Base-by-base conservation (phyloP, 2,797 vertebrate genomes). In the Urosaurus nigricauda region DNA sequence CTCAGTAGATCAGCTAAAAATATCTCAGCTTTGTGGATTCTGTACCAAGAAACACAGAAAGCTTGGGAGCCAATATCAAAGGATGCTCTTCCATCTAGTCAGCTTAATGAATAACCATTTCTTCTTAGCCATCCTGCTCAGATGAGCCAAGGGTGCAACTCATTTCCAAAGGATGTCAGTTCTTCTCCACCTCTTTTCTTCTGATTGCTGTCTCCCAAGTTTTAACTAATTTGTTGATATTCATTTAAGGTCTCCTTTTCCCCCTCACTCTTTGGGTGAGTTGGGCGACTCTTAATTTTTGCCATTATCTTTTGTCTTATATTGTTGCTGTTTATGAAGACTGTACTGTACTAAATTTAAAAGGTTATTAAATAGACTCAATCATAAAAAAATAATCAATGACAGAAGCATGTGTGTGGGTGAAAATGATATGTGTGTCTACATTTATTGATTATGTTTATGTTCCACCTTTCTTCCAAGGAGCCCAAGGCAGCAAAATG, bases 1-100 rank as follows among this genome's bases (percentile, higher is more conserved):
- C 40, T 80, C 68, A 37, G 53, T 32, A 85, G 5, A 73, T 47
- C 37, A 53, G 2, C n/a, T 75, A 74, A 74, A 85, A 89, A 79
- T 74, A 85, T 6, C 16, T 89, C 9, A 80, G 40, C 68, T 53
- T 47, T 85, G 14, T 71, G 65, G 37, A 71, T 80, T 89, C 53
- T 51, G 16, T n/a, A 74, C 6, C 71, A 60, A n/a, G 43, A 71
- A 84, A 60, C 19, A 58, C 78, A 74, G 60, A 53, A 83, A 60
- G 81, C 58, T 77, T 78, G 81, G 37, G 73, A 80, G n/a, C 17
- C 68, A 74, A 17, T 35, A 85, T 65, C 40, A 89, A 89, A 81
- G 65, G 51, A 85, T 35, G 83, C 40, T 80, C 4, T 75, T 73
- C 35, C 19, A 71, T 80, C 32, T 58, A 58, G 40, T 71, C 24